Evolutionary conservation across 2,888 invertebrate species (phyloP).

Genomic region (Phyllotreta cruciferae): DNA sequence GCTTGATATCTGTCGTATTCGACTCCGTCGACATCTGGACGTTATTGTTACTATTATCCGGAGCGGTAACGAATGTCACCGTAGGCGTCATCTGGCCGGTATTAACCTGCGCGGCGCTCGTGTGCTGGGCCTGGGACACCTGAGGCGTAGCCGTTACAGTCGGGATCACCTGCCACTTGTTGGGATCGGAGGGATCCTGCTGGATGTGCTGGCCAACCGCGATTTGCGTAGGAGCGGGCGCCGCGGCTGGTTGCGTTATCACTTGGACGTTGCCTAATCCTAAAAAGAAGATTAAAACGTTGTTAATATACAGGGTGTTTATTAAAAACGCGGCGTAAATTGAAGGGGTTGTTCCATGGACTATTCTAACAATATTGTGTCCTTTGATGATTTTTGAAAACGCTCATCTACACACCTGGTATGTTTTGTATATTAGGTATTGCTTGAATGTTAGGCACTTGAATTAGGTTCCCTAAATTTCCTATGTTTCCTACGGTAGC

Average conservation of each 20-base stretch:
- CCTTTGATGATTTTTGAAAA: too few relatives aligned
- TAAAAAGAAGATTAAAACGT: constrained; percentile 19
- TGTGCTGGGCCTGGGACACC: constrained; percentile 39
- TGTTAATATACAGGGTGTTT: too few relatives aligned
- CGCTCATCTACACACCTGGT: constrained; percentile 60
- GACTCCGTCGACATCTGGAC: constrained; percentile 36
- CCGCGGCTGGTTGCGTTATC: constrained; percentile 64
- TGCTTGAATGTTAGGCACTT: constrained; percentile 70
- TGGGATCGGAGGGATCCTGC: constrained; percentile 82
- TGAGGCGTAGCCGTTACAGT: constrained; percentile 49
- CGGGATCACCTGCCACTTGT: constrained; percentile 82
- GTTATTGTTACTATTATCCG: constrained; percentile 36
- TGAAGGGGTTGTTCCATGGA: too few relatives aligned
- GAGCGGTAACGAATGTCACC: constrained; percentile 46
- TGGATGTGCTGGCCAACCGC: constrained; percentile 73
- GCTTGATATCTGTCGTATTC: constrained; percentile 58
- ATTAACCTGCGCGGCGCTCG: constrained; percentile 22
- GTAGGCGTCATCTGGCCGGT: constrained; percentile 46
- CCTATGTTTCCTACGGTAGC: constrained; percentile 51
- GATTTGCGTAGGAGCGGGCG: constrained; percentile 55
- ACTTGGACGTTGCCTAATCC: constrained; percentile 85
- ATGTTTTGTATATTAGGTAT: constrained; percentile 76
- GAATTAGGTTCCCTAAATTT: constrained; percentile 55
- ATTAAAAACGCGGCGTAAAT: too few relatives aligned
- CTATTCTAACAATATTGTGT: too few relatives aligned